Evolutionary conservation across 2,113 vertebrate species (phyloP).

Genomic region (mouse (Mus musculus)): GRCm39 chr10:94219001-94219500

Average conservation of each 20-base stretch:
- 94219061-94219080: not conserved
- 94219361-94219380: not conserved
- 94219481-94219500: not conserved
- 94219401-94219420: not conserved
- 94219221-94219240: not conserved
- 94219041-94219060: not conserved
- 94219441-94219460: not conserved
- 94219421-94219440: not conserved
- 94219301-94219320: not conserved
- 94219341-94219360: not conserved
- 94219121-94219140: not conserved
- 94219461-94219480: not conserved
- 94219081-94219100: not conserved
- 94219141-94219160: not conserved
- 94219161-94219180: not conserved
- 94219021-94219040: not conserved
- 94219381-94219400: not conserved
- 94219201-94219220: not conserved
- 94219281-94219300: accelerated
- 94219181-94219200: not conserved
- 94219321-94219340: not conserved
- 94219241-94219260: not conserved
- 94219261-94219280: not conserved
- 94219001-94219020: not conserved
- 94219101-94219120: not conserved